These are phyloP conservation scores for Littorina saxatilis DNA, from an alignment of 1,140 invertebrate species.

Conservation along the genomic window DNA sequence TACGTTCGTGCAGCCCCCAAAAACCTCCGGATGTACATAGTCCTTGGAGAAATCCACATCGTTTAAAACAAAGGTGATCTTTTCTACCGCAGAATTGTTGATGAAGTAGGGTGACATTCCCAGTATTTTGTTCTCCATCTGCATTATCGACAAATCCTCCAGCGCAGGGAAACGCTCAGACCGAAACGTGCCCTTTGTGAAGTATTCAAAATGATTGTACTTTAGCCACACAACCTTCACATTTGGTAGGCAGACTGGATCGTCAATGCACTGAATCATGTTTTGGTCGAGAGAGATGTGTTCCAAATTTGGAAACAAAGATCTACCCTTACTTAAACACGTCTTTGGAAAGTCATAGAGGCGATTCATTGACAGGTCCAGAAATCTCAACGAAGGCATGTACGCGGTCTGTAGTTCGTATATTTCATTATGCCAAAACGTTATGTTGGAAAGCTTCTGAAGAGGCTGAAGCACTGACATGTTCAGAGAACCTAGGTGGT, in stretches of 20 bases:
- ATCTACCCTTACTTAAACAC: neutral
- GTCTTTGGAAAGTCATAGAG: neutral
- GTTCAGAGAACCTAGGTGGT: neutral
- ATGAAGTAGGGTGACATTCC: neutral
- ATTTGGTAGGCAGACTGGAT: neutral
- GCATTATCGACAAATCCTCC: neutral
- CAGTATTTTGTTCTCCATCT: neutral
- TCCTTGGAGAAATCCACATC: neutral
- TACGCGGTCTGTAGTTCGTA: neutral
- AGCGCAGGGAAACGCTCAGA: neutral
- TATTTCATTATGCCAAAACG: neutral
- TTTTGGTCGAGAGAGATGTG: neutral
- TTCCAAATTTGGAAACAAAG: neutral
- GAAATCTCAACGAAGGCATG: neutral
- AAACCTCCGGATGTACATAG: neutral
- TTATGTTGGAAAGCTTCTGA: neutral
- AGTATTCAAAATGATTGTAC: neutral
- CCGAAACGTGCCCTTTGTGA: neutral
- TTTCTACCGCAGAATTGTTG: neutral
- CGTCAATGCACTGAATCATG: neutral
- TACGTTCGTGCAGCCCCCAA: neutral
- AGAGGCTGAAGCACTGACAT: slow-evolving; percentile 9
- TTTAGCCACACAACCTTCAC: neutral
- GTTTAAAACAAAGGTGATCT: neutral
- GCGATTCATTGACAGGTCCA: neutral